These are phyloP conservation scores for Drosophila suboccidentalis DNA, from an alignment of 2,888 invertebrate genomes.

Conservation along the genomic window DNA sequence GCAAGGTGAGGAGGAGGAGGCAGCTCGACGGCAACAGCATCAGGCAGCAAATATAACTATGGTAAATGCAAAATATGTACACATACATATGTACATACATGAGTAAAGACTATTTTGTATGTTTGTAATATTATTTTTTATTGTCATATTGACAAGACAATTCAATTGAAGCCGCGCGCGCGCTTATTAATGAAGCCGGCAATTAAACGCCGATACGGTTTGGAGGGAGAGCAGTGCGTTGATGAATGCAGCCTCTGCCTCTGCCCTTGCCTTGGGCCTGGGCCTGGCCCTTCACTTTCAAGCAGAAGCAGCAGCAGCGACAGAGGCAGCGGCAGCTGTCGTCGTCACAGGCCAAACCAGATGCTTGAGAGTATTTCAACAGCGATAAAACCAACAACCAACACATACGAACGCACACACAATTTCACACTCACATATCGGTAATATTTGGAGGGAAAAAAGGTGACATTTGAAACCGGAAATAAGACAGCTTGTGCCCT, in stretches of 20 bases:
- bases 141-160: constrained; percentile 54
- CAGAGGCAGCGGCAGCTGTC: constrained; percentile 70
- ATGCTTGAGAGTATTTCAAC: constrained; percentile 67
- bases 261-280: neutral
- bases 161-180: constrained; percentile 60
- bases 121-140: constrained; percentile 16
- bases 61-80: constrained; percentile 14
- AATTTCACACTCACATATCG: constrained; percentile 28
- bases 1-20: constrained; percentile 16
- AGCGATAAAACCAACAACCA: constrained; percentile 64
- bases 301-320: constrained; percentile 60
- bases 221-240: constrained; percentile 2
- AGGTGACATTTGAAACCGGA: constrained; percentile 77
- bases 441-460: constrained; percentile 62
- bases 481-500: constrained; percentile 69
- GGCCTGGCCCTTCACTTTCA: constrained; percentile 52
- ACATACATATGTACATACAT: constrained; percentile 2
- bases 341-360: constrained; percentile 54
- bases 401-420: constrained; percentile 11
- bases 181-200: constrained; percentile 50
- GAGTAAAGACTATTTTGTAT: neutral
- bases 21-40: constrained; percentile 16
- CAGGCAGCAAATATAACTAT: constrained; percentile 13
- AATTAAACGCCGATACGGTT: constrained; percentile 50
- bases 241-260: constrained; percentile 24